Base-by-base conservation (phyloP, 2,113 vertebrate species). In the Shinisaurus crocodilurus region DNA sequence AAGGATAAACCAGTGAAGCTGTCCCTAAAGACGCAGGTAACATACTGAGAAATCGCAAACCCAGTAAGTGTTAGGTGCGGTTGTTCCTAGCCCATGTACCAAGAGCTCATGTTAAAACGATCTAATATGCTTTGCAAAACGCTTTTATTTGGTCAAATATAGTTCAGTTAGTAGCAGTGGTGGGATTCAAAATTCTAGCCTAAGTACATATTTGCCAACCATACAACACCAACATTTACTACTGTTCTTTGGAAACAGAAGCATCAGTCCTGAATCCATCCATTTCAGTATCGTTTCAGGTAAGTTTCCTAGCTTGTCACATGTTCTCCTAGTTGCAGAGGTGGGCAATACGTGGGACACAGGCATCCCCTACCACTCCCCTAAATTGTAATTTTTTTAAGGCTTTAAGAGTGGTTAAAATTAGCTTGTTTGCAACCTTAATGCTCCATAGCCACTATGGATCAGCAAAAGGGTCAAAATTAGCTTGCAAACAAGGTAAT, bases 1-100 rank as follows among this genome's bases (percentile, higher is more conserved):
- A 95, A 96, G 67, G 96, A 96, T 82, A 91, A 93, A 43, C 95
- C 92, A 0, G 74, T 69, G 92, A 97, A 96, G 79, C 88, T 77
- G 70, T 96, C 96, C 6, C 86, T 95, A 20, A 93, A 92, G 89
- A 96, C 86, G n/a, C 94, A 90, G 96, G 94, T 60, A 93, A 88
- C 48, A 1, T 34, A 96, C 95, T 97, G 96, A 95, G 69, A 9
- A 37, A 13, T 20, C 27, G 3, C 57, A 60, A 37, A 54, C 5
- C 9, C 25, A 43, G 9, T 10, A 43, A 27, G 50, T 50, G 25
- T 54, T 45, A 45, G 13, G 20, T 25, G 13, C 29, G 3, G 48
- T 65, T 37, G 1, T 70, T 29, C 27, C 16, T 3, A 74, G 34
- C 25, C 5, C 34, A n/a, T 48, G 27, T 3, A 65, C 45, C n/a